Conservation (phyloP, 2,113 vertebrate genomes). For the Corynorhinus townsendii region DNA sequence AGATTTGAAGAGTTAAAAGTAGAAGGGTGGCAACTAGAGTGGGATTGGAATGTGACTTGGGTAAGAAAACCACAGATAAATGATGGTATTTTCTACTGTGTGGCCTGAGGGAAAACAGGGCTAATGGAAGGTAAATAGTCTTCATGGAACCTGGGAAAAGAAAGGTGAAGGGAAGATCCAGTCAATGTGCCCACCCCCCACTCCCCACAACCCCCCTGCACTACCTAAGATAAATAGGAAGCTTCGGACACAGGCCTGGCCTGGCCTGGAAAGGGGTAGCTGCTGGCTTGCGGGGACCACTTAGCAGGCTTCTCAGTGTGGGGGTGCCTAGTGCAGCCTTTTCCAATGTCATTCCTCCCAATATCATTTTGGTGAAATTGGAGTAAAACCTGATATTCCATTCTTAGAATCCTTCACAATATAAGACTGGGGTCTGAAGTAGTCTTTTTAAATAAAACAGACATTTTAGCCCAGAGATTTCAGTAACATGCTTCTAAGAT, state of each 20-base stretch:
- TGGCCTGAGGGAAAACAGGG: not conserved
- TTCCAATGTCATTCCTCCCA: not conserved
- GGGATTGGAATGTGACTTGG: not conserved
- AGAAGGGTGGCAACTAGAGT: not conserved
- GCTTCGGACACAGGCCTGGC: too few relatives aligned
- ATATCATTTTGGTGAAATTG: not conserved
- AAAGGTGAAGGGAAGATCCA: not conserved
- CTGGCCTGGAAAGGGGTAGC: not conserved
- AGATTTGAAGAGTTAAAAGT: not conserved
- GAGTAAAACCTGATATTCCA: not conserved
- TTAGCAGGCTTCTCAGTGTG: not conserved
- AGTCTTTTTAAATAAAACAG: not conserved
- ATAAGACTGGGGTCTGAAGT: not conserved
- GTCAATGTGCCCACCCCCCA: not conserved
- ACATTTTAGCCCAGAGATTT: not conserved
- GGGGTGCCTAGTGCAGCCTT: not conserved
- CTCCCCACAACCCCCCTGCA: fast-evolving
- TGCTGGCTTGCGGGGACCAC: not conserved
- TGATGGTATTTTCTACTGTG: not conserved
- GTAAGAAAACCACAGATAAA: not conserved
- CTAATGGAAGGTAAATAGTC: not conserved
- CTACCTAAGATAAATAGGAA: not conserved
- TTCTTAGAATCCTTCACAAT: not conserved
- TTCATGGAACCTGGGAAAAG: not conserved
- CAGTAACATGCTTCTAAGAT: not conserved